Conservation (phyloP, 1,140 invertebrate genomes). For the Drosophila subobscura region DNA sequence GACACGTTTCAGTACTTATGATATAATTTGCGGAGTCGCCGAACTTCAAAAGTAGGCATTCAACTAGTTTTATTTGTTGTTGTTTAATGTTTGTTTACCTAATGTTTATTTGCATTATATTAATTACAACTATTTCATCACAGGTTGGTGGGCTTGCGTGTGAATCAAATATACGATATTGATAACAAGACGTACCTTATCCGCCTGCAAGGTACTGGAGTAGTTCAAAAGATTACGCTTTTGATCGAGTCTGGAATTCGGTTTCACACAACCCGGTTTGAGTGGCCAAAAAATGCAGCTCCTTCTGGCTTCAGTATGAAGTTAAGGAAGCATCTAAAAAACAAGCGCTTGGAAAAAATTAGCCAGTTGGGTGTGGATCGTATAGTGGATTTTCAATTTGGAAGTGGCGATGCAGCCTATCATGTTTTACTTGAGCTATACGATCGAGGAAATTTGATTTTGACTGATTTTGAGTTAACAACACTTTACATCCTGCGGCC, state of each 20-base stretch:
- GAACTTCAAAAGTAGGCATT: conserved; percentile 91
- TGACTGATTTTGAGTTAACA: conserved; percentile 95
- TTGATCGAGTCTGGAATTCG: conserved; percentile 97
- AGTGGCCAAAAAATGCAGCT: conserved; percentile 98
- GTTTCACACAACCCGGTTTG: conserved; percentile 97
- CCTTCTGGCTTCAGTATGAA: conserved; percentile 99
- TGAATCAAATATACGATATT: conserved; percentile 98
- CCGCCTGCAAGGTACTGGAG: conserved; percentile 90
- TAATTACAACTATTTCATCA: conserved; percentile 39
- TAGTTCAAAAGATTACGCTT: conserved; percentile 92
- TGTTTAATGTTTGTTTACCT: conserved; percentile 62
- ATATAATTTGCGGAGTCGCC: conserved; percentile 92
- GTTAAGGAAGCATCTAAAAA: conserved; percentile 98
- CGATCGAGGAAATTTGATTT: conserved; percentile 97
- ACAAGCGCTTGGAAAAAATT: conserved; percentile 95
- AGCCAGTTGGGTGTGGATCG: conserved; percentile 94
- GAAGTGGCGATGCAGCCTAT: conserved; percentile 95
- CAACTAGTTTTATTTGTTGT: not conserved
- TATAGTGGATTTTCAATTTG: conserved; percentile 97
- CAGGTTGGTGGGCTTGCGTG: conserved; percentile 95
- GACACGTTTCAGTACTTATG: conserved; percentile 94
- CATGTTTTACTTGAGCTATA: conserved; percentile 98
- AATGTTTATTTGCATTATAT: not conserved
- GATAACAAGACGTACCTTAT: conserved; percentile 98
- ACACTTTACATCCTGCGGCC: conserved; percentile 97